These are phyloP conservation scores for Chouioia cunea DNA, from an alignment of 2,888 invertebrate species.

Conservation along the genomic window DNA sequence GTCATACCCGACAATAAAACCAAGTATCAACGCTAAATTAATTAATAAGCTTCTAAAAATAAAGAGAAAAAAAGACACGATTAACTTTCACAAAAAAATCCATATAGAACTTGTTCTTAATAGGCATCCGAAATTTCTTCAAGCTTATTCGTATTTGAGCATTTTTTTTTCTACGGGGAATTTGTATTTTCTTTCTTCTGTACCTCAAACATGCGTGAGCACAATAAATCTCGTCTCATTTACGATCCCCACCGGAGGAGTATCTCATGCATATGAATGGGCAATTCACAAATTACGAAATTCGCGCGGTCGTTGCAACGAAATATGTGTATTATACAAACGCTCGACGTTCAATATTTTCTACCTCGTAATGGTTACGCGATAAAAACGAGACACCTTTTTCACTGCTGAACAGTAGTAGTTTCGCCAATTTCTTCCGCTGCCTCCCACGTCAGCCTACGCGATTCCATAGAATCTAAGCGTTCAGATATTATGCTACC, in stretches of 20 bases:
- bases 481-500: too few species aligned
- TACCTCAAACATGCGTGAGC: neutral
- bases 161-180: too few species aligned
- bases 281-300: slow-evolving; percentile 38
- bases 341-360: neutral
- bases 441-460: slow-evolving; percentile 14
- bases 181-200: slow-evolving; percentile 5
- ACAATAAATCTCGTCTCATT: slow-evolving; percentile 11
- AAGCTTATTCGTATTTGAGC: neutral
- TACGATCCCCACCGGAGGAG: slow-evolving; percentile 4
- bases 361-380: too few species aligned
- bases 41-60: too few species aligned
- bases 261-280: slow-evolving; percentile 28
- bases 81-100: neutral
- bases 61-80: too few species aligned
- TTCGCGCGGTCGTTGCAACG: neutral
- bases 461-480: neutral
- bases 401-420: slow-evolving; percentile 4
- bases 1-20: too few species aligned
- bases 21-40: too few species aligned
- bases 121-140: neutral
- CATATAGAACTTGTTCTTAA: slow-evolving; percentile 6
- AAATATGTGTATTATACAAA: slow-evolving; percentile 12
- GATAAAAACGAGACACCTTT: slow-evolving; percentile 9
- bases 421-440: slow-evolving; percentile 37